Evolutionary conservation across 2,113 vertebrate species (phyloP), one percentile per base, ranked within the genome.

Genomic region (Sprattus sprattus): DNA sequence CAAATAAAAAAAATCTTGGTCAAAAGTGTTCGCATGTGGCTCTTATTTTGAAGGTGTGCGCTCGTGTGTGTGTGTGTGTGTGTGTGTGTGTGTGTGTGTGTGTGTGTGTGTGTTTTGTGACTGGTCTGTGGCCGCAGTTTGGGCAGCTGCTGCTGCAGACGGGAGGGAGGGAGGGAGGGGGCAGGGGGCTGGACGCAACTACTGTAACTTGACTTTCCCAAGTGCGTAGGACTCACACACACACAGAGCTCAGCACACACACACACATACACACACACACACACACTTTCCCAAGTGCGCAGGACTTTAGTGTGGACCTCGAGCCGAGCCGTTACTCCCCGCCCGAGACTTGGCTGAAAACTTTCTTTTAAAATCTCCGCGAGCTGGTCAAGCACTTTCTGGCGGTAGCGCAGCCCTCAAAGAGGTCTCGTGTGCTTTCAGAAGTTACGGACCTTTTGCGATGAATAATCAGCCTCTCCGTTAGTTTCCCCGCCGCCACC

Each of bases 121-220:
- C 22, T 11, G 50, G 50, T 52, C 50, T 60, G 6, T 60, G 57
- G 57, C 22, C 3, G 57, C 57, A 4, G 57, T 22, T 6, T 22
- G 57, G 8, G n/a, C n/a, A n/a, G n/a, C n/a, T n/a, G n/a, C n/a
- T n/a, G 20, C 57, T 3, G 57, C 4, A 22, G 57, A 20, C 1
- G 22, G 5, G 6, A 5, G 5, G 4, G 20, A 22, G 2, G 18
- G 57, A 22, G 57, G 18, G 57, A 7, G 22, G 18, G 57, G 18
- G 57, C 1, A 5, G n/a, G 57, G 20, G 57, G 57, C 57, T 60
- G 57, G 57, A 3, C 57, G 57, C 57, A 6, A n/a, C 57, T 60
- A 60, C 57, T 60, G 57, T 60, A 60, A n/a, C 57, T 60, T 60
- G 57, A 60, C 57, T 60, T 60, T 22, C 57, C 57, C 57, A 60